Conservation (phyloP, 2,113 vertebrate genomes). For the Misgurnus anguillicaudatus region DNA sequence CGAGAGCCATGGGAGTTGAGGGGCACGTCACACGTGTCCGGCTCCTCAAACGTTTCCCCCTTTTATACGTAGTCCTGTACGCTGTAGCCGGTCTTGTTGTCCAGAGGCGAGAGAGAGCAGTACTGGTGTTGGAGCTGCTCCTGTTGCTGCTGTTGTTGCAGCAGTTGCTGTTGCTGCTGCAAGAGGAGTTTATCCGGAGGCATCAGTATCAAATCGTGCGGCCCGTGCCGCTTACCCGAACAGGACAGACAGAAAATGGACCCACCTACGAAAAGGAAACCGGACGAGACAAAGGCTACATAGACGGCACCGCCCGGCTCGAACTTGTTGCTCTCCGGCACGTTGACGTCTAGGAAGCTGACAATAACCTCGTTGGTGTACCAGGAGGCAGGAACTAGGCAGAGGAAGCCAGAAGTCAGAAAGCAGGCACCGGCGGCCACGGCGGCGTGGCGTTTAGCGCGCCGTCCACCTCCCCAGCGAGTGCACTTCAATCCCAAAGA, state of each 20-base stretch:
- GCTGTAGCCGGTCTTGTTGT: constrained; percentile 81
- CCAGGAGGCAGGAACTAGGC: constrained; percentile 89
- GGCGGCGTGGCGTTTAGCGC: constrained; percentile 82
- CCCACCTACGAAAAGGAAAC: constrained; percentile 85
- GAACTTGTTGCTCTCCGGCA: constrained; percentile 89
- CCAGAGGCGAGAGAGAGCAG: constrained; percentile 75
- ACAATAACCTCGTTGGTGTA: constrained; percentile 90
- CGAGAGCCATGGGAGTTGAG: constrained; percentile 34
- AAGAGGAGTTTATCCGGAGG: constrained; percentile 75
- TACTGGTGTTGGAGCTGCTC: constrained; percentile 78
- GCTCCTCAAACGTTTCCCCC: constrained; percentile 15
- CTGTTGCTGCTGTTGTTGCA: constrained; percentile 67
- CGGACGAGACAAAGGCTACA: constrained; percentile 86
- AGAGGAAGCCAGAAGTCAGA: constrained; percentile 81
- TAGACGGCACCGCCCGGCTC: constrained; percentile 93
- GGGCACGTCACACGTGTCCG: constrained; percentile 22
- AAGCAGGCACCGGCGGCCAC: constrained; percentile 87
- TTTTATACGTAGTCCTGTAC: constrained; percentile 94
- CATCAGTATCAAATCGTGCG: constrained; percentile 75
- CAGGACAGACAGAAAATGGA: constrained; percentile 89
- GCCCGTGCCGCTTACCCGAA: constrained; percentile 76
- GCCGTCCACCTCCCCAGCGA: constrained; percentile 80
- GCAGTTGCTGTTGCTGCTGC: constrained; percentile 72
- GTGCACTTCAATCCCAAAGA: constrained; percentile 92
- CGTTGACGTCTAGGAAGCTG: constrained; percentile 83